A percentile compares a stretch with the other conserved stretches of the same genome.
phyloP scores from a whole-genome alignment of 2,797 vertebrate species.

The Geotria australis region DNA sequence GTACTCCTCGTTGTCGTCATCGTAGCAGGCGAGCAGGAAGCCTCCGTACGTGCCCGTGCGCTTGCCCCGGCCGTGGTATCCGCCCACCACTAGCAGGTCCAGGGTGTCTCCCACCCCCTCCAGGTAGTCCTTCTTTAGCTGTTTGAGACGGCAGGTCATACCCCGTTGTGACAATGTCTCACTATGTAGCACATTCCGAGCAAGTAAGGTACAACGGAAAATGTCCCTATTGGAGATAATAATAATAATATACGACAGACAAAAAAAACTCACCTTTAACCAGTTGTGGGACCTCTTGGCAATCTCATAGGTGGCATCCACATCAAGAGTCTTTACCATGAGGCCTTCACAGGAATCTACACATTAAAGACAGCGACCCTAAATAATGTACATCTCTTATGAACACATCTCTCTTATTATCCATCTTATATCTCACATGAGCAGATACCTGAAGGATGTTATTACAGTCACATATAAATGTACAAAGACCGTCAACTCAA shows the following conservation, averaged over 20 bases:
- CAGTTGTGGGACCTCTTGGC: conserved; percentile 70
- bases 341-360: conserved; percentile 62
- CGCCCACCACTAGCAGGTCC: conserved; percentile 59
- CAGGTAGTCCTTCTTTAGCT: conserved; percentile 75
- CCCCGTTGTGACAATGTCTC: too few species aligned
- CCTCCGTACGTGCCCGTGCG: conserved; percentile 43
- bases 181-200: too few species aligned
- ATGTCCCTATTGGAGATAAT: too few species aligned
- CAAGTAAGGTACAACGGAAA: too few species aligned
- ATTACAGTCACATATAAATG: too few species aligned
- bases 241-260: too few species aligned
- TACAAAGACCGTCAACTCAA: too few species aligned
- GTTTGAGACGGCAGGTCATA: background rate
- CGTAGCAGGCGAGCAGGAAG: conserved; percentile 49
- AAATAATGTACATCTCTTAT: background rate
- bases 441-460: too few species aligned
- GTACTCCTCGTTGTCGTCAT: conserved; percentile 51
- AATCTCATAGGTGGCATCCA: conserved; percentile 61
- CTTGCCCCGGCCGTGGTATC: conserved; percentile 51
- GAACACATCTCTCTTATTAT: background rate
- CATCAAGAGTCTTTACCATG: conserved; percentile 69
- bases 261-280: conserved; percentile 31
- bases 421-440: too few species aligned
- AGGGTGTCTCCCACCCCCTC: conserved; percentile 48
- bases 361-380: background rate